These are phyloP conservation scores for Colletes collaris DNA, from an alignment of 2,888 invertebrate genomes.

Conservation along the genomic window DNA sequence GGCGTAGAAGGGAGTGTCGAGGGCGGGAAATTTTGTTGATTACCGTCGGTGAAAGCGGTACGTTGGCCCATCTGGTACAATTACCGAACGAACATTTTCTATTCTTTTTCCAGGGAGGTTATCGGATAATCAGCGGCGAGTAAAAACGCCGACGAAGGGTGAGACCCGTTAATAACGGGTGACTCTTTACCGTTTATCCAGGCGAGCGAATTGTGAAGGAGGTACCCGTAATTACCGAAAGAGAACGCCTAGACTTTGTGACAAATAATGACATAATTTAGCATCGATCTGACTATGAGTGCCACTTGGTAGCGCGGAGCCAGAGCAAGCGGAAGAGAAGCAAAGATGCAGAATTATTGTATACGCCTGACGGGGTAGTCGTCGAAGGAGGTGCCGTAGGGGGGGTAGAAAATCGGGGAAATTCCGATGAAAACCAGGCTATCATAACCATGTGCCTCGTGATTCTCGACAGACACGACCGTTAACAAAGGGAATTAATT, in stretches of 20 bases:
- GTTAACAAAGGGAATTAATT: conserved; percentile 60
- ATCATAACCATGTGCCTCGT: conserved; percentile 50
- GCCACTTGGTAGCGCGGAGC: background rate
- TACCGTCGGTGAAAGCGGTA: conserved; percentile 28
- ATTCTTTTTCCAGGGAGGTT: conserved; percentile 38
- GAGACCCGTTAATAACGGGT: conserved; percentile 43
- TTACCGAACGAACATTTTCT: conserved; percentile 45
- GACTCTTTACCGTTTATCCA: conserved; percentile 47
- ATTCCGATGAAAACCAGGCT: conserved; percentile 47
- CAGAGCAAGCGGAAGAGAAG: background rate
- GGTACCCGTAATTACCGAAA: conserved; percentile 42
- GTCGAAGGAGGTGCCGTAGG: conserved; percentile 1
- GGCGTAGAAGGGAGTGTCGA: conserved; percentile 9
- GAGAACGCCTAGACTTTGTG: conserved; percentile 26
- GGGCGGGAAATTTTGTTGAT: conserved; percentile 54
- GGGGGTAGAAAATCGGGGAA: conserved; percentile 38
- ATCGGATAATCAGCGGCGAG: conserved; percentile 38
- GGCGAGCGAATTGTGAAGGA: conserved; percentile 23
- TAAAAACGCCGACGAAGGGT: conserved; percentile 29
- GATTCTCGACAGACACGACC: conserved; percentile 34
- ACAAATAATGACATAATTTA: conserved; percentile 52
- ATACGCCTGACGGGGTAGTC: conserved; percentile 1
- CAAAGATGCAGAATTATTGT: conserved; percentile 46
- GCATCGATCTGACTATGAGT: conserved; percentile 28
- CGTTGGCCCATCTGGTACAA: conserved; percentile 34